phyloP scores from a whole-genome alignment of 2,113 vertebrate species.

The Apeltes quadracus region DNA sequence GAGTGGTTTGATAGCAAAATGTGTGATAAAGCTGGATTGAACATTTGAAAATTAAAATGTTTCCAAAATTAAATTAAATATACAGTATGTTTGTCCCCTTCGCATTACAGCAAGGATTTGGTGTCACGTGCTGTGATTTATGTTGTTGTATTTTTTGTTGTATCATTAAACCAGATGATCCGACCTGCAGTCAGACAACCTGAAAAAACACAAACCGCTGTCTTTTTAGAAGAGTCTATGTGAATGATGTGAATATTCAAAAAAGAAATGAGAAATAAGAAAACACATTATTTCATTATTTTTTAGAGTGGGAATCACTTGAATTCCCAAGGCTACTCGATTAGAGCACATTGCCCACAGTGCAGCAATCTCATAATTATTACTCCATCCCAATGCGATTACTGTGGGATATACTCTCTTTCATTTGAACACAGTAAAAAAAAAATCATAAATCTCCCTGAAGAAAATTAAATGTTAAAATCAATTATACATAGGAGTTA shows the following conservation, averaged over 20 bases:
- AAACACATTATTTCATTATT: background rate
- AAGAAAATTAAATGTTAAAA: conserved; percentile 49
- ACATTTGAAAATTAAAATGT: conserved; percentile 24
- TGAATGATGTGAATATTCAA: background rate
- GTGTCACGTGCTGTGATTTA: no score
- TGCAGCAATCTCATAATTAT: conserved; percentile 22
- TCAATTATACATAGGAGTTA: conserved; percentile 53
- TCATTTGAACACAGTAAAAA: conserved; percentile 37
- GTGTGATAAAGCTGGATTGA: conserved; percentile 46
- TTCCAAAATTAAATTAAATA: no score
- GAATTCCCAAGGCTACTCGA: background rate
- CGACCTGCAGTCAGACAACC: background rate
- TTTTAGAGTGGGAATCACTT: conserved; percentile 3
- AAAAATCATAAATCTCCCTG: conserved; percentile 19
- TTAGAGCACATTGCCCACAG: conserved; percentile 7
- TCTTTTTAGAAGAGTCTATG: background rate
- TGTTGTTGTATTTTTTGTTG: no score
- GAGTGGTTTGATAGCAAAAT: conserved; percentile 47
- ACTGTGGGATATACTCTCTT: conserved; percentile 26
- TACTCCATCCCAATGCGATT: conserved; percentile 9
- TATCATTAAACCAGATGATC: no score
- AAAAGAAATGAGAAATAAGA: background rate
- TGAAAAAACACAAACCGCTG: background rate
- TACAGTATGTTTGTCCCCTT: background rate
- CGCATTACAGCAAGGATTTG: no score